phyloP scores from a whole-genome alignment of 2,113 vertebrate species.

The Pithys albifrons region DNA sequence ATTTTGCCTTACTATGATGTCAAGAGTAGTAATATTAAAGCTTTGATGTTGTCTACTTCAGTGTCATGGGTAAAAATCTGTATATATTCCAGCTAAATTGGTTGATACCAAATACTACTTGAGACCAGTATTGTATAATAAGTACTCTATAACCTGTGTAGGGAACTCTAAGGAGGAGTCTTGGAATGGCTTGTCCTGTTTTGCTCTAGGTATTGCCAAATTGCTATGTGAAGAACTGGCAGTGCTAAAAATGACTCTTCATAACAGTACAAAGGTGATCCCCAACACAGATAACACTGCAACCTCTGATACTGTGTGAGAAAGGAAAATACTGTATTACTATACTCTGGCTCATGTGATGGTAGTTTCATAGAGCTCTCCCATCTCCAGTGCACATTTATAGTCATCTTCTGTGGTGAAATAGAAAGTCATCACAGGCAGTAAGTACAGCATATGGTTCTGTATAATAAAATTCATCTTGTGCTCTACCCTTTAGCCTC shows the following conservation, averaged over 20 bases:
- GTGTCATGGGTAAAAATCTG: background rate
- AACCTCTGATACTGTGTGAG: background rate
- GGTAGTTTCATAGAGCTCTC: slow-evolving; percentile 24
- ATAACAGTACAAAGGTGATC: background rate
- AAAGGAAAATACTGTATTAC: background rate
- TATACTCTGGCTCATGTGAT: background rate
- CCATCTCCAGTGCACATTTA: background rate
- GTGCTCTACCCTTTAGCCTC: slow-evolving; percentile 29
- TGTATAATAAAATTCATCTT: slow-evolving; percentile 55
- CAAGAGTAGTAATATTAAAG: background rate
- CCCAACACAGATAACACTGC: background rate
- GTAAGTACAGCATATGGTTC: slow-evolving; percentile 48
- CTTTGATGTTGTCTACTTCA: background rate
- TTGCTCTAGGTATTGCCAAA: background rate
- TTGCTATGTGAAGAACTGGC: background rate
- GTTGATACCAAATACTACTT: background rate
- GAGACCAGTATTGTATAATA: background rate
- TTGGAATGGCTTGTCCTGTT: background rate
- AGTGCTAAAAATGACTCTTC: background rate
- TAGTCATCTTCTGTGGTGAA: slow-evolving; percentile 25
- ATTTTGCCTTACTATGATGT: background rate
- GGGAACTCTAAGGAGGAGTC: background rate
- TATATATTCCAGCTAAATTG: background rate
- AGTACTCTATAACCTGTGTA: background rate
- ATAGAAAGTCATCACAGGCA: slow-evolving; percentile 30